A percentile compares a stretch with the other conserved stretches of the same genome.
Evolutionary conservation across 2,797 vertebrate species (phyloP).

Genomic region (Peromyscus attwateri): DNA sequence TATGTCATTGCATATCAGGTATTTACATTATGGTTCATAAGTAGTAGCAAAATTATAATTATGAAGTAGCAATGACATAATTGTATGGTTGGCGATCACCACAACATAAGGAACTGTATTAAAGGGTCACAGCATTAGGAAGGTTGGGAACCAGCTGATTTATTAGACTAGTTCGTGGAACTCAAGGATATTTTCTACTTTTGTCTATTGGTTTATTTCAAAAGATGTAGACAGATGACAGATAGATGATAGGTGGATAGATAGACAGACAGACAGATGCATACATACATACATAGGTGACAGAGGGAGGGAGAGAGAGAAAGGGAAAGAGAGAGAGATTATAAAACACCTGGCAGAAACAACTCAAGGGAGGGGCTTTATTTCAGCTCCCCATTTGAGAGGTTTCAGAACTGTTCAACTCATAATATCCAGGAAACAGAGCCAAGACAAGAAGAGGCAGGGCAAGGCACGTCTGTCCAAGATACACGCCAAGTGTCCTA

Average conservation of each 20-base stretch:
- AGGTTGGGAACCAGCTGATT: not conserved
- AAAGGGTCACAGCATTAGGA: not conserved
- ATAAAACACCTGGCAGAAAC: not conserved
- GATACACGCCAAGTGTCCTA: not conserved
- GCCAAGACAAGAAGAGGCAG: not conserved
- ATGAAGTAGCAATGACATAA: not conserved
- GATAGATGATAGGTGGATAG: not conserved
- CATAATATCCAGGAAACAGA: not conserved
- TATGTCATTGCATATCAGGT: no score
- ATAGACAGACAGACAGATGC: not conserved
- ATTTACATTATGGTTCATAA: not conserved
- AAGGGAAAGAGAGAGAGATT: not conserved
- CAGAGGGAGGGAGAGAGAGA: no score
- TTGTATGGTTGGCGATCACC: not conserved
- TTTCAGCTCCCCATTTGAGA: not conserved
- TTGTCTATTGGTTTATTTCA: not conserved
- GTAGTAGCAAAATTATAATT: not conserved
- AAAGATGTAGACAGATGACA: not conserved
- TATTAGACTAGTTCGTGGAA: not conserved
- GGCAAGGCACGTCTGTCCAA: not conserved
- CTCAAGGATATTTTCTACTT: not conserved
- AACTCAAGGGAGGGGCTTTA: not conserved
- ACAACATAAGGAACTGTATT: not conserved
- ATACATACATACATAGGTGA: not conserved
- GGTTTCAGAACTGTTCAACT: not conserved